Evolutionary conservation across 2,888 invertebrate genomes (phyloP).

Genomic region (Synanthedon myopaeformis): DNA sequence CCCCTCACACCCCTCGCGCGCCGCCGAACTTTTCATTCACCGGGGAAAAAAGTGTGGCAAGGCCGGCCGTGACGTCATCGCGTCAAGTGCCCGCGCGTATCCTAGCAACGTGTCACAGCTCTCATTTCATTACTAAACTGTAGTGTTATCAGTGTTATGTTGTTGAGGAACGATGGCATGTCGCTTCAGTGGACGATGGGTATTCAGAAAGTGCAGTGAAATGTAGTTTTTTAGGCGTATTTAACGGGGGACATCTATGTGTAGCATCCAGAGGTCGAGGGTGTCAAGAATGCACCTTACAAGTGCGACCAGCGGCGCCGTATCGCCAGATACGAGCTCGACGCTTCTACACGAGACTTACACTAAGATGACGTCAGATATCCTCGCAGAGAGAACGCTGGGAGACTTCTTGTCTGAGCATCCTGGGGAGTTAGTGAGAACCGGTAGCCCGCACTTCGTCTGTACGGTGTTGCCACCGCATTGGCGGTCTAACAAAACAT

Average conservation of each 20-base stretch:
- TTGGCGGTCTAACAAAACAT: constrained; percentile 98
- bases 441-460: constrained; percentile 93
- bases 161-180: constrained; percentile 26
- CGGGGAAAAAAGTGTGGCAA: constrained; percentile 71
- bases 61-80: constrained; percentile 68
- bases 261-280: constrained; percentile 64
- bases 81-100: constrained; percentile 64
- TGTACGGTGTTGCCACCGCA: constrained; percentile 95
- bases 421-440: constrained; percentile 92
- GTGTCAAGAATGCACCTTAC: constrained; percentile 68
- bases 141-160: constrained; percentile 19
- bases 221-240: constrained; percentile 32
- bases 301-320: constrained; percentile 66
- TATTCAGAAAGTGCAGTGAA: constrained; percentile 35
- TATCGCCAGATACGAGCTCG: constrained; percentile 79
- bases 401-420: constrained; percentile 91
- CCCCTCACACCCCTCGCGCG: constrained; percentile 59
- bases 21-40: constrained; percentile 75
- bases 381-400: constrained; percentile 86
- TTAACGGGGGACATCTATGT: constrained; percentile 46
- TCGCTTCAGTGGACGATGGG: constrained; percentile 28
- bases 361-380: constrained; percentile 91
- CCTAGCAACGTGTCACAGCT: constrained; percentile 59
- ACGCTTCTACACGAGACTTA: constrained; percentile 83
- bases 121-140: constrained; percentile 18